Conservation (phyloP, 2,797 vertebrate genomes). For the Gadopsis bispinosus region DNA sequence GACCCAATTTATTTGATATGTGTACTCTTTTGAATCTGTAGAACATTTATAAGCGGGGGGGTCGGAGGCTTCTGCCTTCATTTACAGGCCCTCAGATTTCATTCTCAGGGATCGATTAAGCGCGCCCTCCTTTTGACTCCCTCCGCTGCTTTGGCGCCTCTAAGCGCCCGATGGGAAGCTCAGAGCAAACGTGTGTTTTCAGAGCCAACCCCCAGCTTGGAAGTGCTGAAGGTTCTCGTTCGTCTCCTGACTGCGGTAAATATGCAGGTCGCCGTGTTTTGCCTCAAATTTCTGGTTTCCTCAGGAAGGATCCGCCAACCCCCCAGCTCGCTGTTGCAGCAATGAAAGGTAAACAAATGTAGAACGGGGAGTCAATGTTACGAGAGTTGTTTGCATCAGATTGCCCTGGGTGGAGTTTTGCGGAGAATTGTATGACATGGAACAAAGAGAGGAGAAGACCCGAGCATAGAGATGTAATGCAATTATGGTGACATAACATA, state of each 20-base stretch:
- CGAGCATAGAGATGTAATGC: conserved; percentile 17
- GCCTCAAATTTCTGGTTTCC: conserved; percentile 41
- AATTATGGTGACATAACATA: conserved; percentile 14
- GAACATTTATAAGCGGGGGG: conserved; percentile 43
- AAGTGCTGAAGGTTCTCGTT: conserved; percentile 40
- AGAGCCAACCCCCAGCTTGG: conserved; percentile 49
- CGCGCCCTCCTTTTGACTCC: conserved; percentile 42
- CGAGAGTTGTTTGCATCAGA: conserved; percentile 38
- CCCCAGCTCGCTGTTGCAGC: conserved; percentile 33
- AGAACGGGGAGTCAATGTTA: conserved; percentile 47
- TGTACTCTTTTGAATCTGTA: conserved; percentile 53
- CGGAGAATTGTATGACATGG: conserved; percentile 6
- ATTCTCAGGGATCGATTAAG: conserved; percentile 64
- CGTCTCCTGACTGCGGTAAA: conserved; percentile 56
- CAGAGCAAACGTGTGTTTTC: conserved; percentile 38
- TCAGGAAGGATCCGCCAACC: conserved; percentile 42
- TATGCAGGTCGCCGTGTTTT: conserved; percentile 58
- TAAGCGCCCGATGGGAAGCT: conserved; percentile 48
- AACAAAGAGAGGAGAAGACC: conserved; percentile 28
- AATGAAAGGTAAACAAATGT: conserved; percentile 66
- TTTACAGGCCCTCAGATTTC: conserved; percentile 59
- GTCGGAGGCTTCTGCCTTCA: conserved; percentile 27
- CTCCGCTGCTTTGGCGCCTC: conserved; percentile 42
- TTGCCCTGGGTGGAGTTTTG: conserved; percentile 36
- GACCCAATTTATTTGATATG: conserved; percentile 77